Conservation (phyloP, 2,888 invertebrate species). For the Prosopocoilus inquinatus region DNA sequence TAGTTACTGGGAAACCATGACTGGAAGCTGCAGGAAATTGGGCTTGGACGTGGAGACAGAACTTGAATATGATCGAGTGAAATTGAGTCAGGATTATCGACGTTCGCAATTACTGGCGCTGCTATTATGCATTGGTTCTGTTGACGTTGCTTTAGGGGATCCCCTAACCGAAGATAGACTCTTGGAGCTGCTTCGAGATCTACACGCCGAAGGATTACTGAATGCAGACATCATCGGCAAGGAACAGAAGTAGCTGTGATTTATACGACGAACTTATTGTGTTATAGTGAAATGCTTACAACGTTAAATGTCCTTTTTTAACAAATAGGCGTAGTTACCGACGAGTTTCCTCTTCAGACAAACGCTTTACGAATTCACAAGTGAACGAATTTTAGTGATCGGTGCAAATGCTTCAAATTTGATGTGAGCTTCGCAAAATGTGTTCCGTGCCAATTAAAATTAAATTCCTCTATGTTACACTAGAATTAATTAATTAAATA, state of each 20-base stretch:
- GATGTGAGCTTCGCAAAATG: constrained; percentile 18
- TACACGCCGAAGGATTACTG: constrained; percentile 69
- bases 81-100: constrained; percentile 58
- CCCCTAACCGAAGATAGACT: constrained; percentile 72
- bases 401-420: constrained; percentile 18
- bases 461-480: background rate
- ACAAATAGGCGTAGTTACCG: too few species aligned
- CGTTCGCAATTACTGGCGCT: constrained; percentile 72
- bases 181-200: constrained; percentile 71
- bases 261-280: background rate
- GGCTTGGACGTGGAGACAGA: constrained; percentile 62
- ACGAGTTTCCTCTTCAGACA: too few species aligned
- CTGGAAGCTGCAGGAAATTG: constrained; percentile 59
- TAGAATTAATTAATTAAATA: background rate
- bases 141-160: constrained; percentile 77
- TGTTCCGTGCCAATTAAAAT: constrained; percentile 17
- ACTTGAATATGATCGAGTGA: constrained; percentile 55
- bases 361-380: too few species aligned
- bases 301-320: background rate
- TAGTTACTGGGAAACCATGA: constrained; percentile 67
- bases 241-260: constrained; percentile 11
- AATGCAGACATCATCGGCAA: constrained; percentile 30
- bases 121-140: constrained; percentile 75
- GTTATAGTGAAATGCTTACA: background rate
- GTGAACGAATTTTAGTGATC: background rate